These are phyloP conservation scores for Caenorhabditis auriculariae DNA, from an alignment of 2,888 invertebrate species.

Conservation along the genomic window DNA sequence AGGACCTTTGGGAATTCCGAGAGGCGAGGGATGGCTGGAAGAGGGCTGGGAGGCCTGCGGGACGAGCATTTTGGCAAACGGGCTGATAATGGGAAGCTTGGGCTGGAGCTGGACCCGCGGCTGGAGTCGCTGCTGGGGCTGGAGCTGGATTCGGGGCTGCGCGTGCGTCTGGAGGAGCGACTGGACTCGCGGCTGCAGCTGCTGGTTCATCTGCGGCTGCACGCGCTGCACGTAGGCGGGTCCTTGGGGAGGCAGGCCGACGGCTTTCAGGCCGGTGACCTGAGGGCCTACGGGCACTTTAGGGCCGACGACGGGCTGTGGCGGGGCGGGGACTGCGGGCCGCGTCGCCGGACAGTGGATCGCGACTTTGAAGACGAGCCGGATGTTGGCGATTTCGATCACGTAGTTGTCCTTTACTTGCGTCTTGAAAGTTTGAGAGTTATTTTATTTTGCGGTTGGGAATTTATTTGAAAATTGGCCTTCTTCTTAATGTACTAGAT, in stretches of 20 bases:
- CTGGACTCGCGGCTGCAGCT: neutral
- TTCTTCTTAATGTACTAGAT: too few relatives aligned
- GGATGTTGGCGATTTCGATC: slow-evolving; percentile 71
- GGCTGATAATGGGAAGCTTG: too few relatives aligned
- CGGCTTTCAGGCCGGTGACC: too few relatives aligned
- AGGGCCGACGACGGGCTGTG: too few relatives aligned
- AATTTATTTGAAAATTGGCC: too few relatives aligned
- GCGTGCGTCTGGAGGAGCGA: neutral
- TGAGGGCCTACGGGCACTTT: too few relatives aligned
- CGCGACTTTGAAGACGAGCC: slow-evolving; percentile 33
- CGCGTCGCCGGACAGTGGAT: neutral
- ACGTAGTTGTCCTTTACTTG: slow-evolving; percentile 89
- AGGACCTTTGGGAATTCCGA: neutral
- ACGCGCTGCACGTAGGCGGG: neutral
- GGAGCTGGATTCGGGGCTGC: neutral
- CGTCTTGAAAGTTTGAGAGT: slow-evolving; percentile 84
- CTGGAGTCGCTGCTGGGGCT: neutral
- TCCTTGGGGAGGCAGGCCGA: too few relatives aligned
- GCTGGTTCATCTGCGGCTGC: neutral
- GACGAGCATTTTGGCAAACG: too few relatives aligned
- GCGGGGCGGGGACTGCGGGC: neutral
- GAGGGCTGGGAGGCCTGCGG: neutral
- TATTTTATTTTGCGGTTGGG: too few relatives aligned
- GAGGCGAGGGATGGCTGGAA: neutral
- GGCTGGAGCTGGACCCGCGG: too few relatives aligned